Conservation (phyloP, 2,888 invertebrate species). For the Tupiocoris notatus region DNA sequence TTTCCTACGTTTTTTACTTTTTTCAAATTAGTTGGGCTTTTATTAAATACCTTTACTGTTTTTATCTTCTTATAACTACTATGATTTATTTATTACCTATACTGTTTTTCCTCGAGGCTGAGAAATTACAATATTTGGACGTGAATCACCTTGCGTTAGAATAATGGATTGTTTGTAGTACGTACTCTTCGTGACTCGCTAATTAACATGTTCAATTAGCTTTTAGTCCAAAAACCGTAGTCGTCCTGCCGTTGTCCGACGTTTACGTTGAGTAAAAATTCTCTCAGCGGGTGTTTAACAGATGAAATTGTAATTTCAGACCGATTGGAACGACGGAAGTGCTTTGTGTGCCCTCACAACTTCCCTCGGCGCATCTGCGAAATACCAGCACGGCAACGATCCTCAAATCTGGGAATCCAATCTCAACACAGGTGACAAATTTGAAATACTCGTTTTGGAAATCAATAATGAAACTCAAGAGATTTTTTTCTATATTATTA, state of each 20-base stretch:
- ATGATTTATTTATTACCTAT: too few species aligned
- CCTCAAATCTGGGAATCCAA: slow-evolving; percentile 78
- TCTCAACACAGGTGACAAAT: slow-evolving; percentile 57
- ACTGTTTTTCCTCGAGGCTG: too few species aligned
- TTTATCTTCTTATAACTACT: too few species aligned
- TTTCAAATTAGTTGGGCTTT: too few species aligned
- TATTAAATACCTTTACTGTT: too few species aligned
- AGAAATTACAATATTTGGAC: not conserved
- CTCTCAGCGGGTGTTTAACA: not conserved
- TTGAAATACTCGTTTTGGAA: too few species aligned
- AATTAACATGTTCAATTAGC: not conserved
- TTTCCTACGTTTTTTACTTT: too few species aligned
- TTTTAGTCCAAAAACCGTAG: not conserved
- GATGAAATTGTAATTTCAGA: slow-evolving; percentile 60
- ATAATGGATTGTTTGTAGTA: not conserved
- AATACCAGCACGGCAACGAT: slow-evolving; percentile 63
- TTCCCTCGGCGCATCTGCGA: slow-evolving; percentile 72
- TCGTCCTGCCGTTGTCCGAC: not conserved
- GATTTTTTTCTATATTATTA: not conserved
- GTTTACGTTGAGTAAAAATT: too few species aligned
- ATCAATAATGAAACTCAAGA: not conserved
- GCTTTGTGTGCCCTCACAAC: slow-evolving; percentile 83
- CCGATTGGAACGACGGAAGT: slow-evolving; percentile 95
- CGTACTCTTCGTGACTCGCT: not conserved
- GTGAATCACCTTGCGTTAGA: not conserved